Evolutionary conservation across 2,113 vertebrate species (phyloP).

Genomic region (Dipodomys spectabilis): DNA sequence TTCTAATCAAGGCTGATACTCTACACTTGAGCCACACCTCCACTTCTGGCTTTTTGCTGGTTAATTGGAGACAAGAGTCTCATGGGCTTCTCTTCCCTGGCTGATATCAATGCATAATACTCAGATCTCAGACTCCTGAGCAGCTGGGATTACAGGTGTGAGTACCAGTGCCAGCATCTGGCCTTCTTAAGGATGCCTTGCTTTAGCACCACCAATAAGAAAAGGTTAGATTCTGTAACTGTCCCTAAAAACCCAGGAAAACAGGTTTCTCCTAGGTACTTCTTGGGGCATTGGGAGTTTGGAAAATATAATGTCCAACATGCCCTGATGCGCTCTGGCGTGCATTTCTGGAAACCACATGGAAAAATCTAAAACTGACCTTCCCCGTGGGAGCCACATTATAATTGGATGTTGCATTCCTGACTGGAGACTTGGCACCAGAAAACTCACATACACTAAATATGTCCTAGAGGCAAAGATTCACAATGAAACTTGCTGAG

Average conservation of each 20-base stretch:
- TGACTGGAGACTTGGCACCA: slow-evolving; percentile 66
- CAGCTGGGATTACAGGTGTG: too few species aligned
- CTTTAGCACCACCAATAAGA: neutral
- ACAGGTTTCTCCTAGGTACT: neutral
- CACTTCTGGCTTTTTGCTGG: too few species aligned
- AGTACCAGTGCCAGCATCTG: neutral
- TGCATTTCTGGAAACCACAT: slow-evolving; percentile 66
- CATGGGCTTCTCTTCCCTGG: too few species aligned
- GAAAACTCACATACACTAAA: slow-evolving; percentile 69
- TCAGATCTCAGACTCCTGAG: too few species aligned
- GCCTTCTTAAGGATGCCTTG: neutral
- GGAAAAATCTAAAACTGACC: slow-evolving; percentile 67
- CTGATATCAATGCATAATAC: too few species aligned
- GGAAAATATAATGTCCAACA: slow-evolving; percentile 17
- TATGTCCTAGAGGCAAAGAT: slow-evolving; percentile 55
- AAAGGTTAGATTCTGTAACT: neutral
- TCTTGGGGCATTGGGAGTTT: neutral
- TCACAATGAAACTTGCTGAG: neutral
- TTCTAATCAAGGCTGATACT: too few species aligned
- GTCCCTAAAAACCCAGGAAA: slow-evolving; percentile 6
- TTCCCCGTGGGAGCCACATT: slow-evolving; percentile 72
- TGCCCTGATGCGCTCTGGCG: slow-evolving; percentile 3
- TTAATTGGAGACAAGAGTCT: too few species aligned
- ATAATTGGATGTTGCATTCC: slow-evolving; percentile 71
- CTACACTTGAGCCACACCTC: too few species aligned